Conservation (phyloP, 2,113 vertebrate genomes). For the Tiliqua scincoides region DNA sequence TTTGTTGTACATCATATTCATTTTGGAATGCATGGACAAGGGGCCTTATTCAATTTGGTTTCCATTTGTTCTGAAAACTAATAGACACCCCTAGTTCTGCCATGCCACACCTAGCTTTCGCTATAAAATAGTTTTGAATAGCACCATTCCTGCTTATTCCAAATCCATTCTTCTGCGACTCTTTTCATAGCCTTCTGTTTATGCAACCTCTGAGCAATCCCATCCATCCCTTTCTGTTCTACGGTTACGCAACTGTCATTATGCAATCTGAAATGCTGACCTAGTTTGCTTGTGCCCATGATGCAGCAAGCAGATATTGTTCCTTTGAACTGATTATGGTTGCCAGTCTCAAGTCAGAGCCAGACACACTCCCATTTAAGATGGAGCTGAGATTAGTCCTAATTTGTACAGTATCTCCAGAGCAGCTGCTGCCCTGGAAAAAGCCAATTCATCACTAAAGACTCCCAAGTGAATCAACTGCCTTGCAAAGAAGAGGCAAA, state of each 20-base stretch:
- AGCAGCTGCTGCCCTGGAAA: slow-evolving; percentile 63
- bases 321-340: background rate
- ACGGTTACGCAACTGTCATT: background rate
- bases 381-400: background rate
- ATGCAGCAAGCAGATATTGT: background rate
- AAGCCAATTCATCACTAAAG: slow-evolving; percentile 53
- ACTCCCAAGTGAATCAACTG: slow-evolving; percentile 41
- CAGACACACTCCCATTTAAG: background rate
- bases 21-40: too few relatives aligned
- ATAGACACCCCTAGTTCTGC: too few relatives aligned
- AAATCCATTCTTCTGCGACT: background rate
- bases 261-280: background rate
- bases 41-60: too few relatives aligned
- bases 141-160: background rate
- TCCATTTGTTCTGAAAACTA: too few relatives aligned
- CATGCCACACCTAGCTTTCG: too few relatives aligned
- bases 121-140: too few relatives aligned
- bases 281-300: background rate
- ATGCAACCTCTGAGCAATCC: background rate
- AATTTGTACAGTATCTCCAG: slow-evolving; percentile 34
- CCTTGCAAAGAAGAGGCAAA: slow-evolving; percentile 46
- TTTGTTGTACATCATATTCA: too few relatives aligned
- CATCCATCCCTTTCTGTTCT: background rate
- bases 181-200: background rate
- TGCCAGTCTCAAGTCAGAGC: background rate